Percentiles rank a stretch among this genome's conserved stretches.
These are phyloP conservation scores for Tangachromis dhanisi DNA, from an alignment of 2,113 vertebrate genomes.

Conservation along the genomic window DNA sequence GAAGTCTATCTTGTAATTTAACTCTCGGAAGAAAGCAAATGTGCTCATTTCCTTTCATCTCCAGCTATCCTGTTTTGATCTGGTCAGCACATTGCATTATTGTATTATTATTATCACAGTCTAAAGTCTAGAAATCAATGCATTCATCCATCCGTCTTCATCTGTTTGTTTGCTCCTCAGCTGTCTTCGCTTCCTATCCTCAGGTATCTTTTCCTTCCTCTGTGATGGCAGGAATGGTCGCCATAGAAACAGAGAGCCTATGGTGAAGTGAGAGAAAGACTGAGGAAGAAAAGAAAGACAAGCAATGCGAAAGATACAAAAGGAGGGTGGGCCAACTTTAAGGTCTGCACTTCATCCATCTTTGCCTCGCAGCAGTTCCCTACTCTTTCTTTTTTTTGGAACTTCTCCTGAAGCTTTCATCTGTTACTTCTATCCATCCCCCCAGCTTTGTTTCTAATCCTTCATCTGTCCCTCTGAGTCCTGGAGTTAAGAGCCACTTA, in stretches of 20 bases:
- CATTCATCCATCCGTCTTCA: background rate
- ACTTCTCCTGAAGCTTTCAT: slow-evolving; percentile 15
- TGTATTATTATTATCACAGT: background rate
- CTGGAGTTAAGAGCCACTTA: slow-evolving; percentile 39
- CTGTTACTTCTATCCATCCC: background rate
- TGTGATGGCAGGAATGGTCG: slow-evolving; percentile 24
- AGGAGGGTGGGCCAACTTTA: background rate
- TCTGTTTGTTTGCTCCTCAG: background rate
- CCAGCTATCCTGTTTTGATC: background rate
- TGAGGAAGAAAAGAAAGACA: background rate
- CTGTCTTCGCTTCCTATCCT: slow-evolving; percentile 1
- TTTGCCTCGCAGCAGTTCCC: background rate
- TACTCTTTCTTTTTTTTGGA: background rate
- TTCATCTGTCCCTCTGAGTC: slow-evolving; percentile 12
- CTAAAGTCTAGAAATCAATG: background rate
- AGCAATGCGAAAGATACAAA: background rate
- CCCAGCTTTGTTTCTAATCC: slow-evolving; percentile 10
- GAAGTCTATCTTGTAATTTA: background rate
- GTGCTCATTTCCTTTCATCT: background rate
- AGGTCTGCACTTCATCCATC: background rate
- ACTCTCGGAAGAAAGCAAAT: background rate
- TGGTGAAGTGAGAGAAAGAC: background rate
- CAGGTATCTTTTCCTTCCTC: slow-evolving; percentile 46
- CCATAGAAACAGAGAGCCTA: slow-evolving; percentile 58
- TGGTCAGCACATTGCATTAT: background rate